Base-by-base conservation (phyloP, 2,797 vertebrate genomes). In the Rhinoraja longicauda region DNA sequence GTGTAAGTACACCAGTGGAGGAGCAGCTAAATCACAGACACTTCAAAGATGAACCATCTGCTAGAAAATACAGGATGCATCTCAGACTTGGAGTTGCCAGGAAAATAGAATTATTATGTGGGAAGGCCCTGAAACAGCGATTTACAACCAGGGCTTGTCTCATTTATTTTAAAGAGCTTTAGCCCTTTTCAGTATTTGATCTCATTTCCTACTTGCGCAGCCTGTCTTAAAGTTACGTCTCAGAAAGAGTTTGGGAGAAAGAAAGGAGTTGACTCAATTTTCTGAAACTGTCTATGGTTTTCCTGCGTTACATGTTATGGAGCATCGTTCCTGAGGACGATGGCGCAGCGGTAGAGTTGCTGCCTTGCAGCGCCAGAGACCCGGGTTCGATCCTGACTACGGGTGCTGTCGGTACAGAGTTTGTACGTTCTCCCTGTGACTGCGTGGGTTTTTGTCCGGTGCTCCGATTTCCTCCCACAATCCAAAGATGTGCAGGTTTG, bases 11-110 rank as follows among this genome's bases (percentile, higher is more conserved):
- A 73, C 45, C 24, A n/a, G 67, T 75, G 70, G 70, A 45, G 70
- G 21, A 75, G 90, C 70, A 19, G 36, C 90, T 92, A 92, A 92
- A 92, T 75, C 90, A 92, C 90, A 90, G 64, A 21, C 88, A 90
- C 62, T 90, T 90, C 88, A 70, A 90, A 90, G 88, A 90, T 90
- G 62, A 90, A 90, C 88, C 88, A 92, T 92, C 90, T 92, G 90
- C 90, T 92, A 0, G 70, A 75, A 72, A 75, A 75, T 92, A 92
- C 90, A 92, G 90, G 90, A 92, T 92, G 70, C 90, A 73, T 73
- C 70, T 92, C 90, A 92, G 90, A 92, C 90, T 75, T 39, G 24
- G n/a, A n/a, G 90, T 57, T 92, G 90, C 70, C 90, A 92, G 26
- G 72, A 92, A 92, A 72, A 92, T 75, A 92, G 90, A 92, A 92